Conservation (phyloP, 2,113 vertebrate species). For the Misgurnus mizolepis region DNA sequence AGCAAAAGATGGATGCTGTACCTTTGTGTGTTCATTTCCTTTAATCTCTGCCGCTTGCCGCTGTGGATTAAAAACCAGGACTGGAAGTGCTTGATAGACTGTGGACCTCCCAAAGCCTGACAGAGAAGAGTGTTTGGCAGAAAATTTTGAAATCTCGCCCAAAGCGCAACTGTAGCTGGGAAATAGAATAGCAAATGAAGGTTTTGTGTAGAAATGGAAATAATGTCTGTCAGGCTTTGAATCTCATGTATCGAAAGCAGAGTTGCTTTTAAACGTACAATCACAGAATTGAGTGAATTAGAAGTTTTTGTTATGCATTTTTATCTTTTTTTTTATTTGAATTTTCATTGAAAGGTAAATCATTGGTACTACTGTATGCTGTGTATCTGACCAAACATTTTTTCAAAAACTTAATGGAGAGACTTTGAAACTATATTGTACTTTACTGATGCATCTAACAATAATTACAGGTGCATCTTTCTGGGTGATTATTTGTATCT, state of each 20-base stretch:
- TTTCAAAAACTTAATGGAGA: too few relatives aligned
- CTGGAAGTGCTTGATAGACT: slow-evolving; percentile 58
- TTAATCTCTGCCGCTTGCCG: slow-evolving; percentile 39
- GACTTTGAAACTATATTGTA: too few relatives aligned
- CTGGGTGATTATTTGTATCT: too few relatives aligned
- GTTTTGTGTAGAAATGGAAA: slow-evolving; percentile 38
- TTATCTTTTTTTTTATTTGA: slow-evolving; percentile 17
- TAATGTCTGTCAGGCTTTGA: slow-evolving; percentile 43
- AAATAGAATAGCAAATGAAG: slow-evolving; percentile 19
- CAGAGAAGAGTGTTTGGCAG: slow-evolving; percentile 56
- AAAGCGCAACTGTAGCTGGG: slow-evolving; percentile 41
- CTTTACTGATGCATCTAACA: too few relatives aligned
- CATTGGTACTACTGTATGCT: too few relatives aligned
- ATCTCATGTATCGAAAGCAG: slow-evolving; percentile 40
- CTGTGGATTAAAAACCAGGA: slow-evolving; percentile 51
- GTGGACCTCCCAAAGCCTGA: slow-evolving; percentile 52
- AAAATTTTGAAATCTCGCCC: slow-evolving; percentile 30
- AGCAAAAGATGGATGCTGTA: slow-evolving; percentile 60
- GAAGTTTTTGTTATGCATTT: neutral
- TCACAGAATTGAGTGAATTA: slow-evolving; percentile 33
- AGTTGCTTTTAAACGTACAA: neutral
- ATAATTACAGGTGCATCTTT: too few relatives aligned
- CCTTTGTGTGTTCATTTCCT: slow-evolving; percentile 37
- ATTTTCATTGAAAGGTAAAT: neutral
- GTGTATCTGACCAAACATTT: too few relatives aligned